Conservation (phyloP, 2,113 vertebrate species). For the Jaculus jaculus region DNA sequence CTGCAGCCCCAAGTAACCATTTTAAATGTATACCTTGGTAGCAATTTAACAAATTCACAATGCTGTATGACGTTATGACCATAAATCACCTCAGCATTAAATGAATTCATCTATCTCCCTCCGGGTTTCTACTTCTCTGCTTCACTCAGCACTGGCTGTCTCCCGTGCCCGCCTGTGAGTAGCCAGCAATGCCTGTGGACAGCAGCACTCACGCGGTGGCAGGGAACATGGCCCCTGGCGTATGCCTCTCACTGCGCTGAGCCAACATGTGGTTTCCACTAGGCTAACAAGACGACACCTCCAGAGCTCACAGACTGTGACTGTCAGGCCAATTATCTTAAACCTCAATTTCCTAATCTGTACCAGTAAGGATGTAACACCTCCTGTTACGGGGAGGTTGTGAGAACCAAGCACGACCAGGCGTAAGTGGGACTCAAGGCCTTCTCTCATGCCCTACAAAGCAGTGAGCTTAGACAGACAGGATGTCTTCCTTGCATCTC, state of each 20-base stretch:
- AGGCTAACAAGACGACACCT: not conserved
- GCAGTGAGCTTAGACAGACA: not conserved
- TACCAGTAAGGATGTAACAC: not conserved
- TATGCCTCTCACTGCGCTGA: not conserved
- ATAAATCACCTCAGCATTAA: not conserved
- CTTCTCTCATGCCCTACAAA: not conserved
- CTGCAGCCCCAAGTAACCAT: too few species aligned
- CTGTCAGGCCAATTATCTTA: conserved; percentile 22
- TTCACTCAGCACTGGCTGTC: not conserved
- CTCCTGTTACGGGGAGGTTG: not conserved
- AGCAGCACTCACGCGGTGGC: not conserved
- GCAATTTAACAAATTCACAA: not conserved
- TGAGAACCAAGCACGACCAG: conserved; percentile 1
- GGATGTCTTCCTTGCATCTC: not conserved
- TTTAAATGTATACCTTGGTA: not conserved
- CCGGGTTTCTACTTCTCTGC: not conserved
- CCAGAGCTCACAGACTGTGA: not conserved
- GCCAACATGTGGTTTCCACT: not conserved
- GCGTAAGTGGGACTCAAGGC: not conserved
- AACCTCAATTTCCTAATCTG: not conserved
- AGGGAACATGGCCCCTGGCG: not conserved
- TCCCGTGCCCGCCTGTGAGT: not conserved
- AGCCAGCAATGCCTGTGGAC: not conserved
- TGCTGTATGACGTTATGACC: not conserved
- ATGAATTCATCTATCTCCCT: not conserved